A percentile compares a stretch with the other conserved stretches of the same genome.
Evolutionary conservation across 2,888 invertebrate species (phyloP).

Genomic region (Spatulosminthurus flaviceps): DNA sequence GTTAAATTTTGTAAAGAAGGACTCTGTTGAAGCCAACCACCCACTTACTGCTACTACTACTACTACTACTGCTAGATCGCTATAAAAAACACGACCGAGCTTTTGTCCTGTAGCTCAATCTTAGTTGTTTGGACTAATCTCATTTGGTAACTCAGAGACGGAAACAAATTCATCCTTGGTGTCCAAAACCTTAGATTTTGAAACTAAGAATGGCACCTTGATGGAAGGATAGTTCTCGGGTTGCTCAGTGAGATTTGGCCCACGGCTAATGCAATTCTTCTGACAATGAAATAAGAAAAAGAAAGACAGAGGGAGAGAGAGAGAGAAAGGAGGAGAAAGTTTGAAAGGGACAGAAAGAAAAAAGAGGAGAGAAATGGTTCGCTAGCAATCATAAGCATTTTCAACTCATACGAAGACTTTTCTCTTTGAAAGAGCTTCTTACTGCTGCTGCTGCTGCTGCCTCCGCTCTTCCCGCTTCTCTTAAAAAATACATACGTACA

Average conservation of each 20-base stretch:
- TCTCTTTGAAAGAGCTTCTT: slow-evolving; percentile 37
- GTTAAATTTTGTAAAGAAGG: no score
- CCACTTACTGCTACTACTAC: no score
- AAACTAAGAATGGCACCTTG: slow-evolving; percentile 27
- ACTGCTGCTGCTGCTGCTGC: slow-evolving; percentile 47
- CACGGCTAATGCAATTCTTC: slow-evolving; percentile 64
- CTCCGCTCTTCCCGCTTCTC: slow-evolving; percentile 15
- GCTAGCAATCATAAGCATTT: background rate
- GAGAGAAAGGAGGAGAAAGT: no score
- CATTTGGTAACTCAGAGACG: slow-evolving; percentile 98
- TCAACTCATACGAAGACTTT: slow-evolving; percentile 15
- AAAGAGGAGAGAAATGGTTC: no score
- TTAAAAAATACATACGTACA: slow-evolving; percentile 8
- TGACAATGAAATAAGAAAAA: slow-evolving; percentile 33
- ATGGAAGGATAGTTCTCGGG: slow-evolving; percentile 59
- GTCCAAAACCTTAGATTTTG: slow-evolving; percentile 40
- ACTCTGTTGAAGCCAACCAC: no score
- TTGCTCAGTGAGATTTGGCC: slow-evolving; percentile 64
- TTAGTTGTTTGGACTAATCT: slow-evolving; percentile 79
- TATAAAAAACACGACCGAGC: no score
- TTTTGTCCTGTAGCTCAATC: background rate
- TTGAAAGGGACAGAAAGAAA: no score
- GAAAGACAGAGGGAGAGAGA: background rate
- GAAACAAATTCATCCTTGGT: slow-evolving; percentile 60
- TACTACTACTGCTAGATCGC: no score